Percentiles rank a stretch among this genome's conserved stretches.
These are phyloP conservation scores for Smittia sp. DNA, from an alignment of 2,888 invertebrate species.

Conservation along the genomic window DNA sequence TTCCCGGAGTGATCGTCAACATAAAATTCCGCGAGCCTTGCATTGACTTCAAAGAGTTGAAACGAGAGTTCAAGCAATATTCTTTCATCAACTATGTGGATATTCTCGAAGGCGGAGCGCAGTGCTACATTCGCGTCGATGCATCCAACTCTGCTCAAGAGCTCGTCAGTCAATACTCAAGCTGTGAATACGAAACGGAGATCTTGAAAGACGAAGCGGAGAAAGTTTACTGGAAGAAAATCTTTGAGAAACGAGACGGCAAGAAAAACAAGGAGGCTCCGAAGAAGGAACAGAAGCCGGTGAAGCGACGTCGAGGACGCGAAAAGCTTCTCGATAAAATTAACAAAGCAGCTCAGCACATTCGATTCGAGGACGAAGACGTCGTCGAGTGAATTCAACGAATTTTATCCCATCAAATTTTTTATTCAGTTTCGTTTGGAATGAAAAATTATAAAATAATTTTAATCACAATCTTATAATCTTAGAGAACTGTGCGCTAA, in stretches of 20 bases:
- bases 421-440: not conserved
- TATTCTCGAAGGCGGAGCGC: slow-evolving; percentile 65
- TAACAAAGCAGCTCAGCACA: slow-evolving; percentile 49
- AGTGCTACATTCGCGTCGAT: slow-evolving; percentile 67
- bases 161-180: slow-evolving; percentile 47
- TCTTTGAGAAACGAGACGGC: slow-evolving; percentile 58
- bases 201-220: slow-evolving; percentile 67
- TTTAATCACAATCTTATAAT: not conserved
- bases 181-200: slow-evolving; percentile 50
- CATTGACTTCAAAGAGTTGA: slow-evolving; percentile 65
- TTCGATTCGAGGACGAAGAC: slow-evolving; percentile 48
- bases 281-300: not conserved
- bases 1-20: slow-evolving; percentile 68
- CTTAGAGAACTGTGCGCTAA: no score
- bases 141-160: slow-evolving; percentile 54
- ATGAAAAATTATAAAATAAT: not conserved
- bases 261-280: slow-evolving; percentile 24
- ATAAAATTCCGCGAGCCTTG: slow-evolving; percentile 66
- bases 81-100: slow-evolving; percentile 76
- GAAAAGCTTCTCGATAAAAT: slow-evolving; percentile 30
- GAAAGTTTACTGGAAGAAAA: slow-evolving; percentile 75
- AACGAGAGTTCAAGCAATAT: slow-evolving; percentile 63
- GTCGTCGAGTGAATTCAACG: not conserved
- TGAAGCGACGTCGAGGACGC: not conserved
- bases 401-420: not conserved